phyloP scores from a whole-genome alignment of 2,113 vertebrate genomes.

The Delphinus delphis region DNA sequence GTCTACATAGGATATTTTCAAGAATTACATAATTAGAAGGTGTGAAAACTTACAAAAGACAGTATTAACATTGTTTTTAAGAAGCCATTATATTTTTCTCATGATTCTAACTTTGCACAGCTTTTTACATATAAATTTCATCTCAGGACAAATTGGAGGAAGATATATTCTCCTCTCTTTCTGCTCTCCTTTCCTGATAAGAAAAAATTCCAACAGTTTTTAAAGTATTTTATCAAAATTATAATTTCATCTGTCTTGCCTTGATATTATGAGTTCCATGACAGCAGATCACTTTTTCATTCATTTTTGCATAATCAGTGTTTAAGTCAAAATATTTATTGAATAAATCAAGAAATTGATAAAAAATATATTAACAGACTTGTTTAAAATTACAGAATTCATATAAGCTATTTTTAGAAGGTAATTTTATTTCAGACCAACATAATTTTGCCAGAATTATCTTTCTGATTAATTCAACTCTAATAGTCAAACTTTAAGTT shows the following conservation, averaged over 20 bases:
- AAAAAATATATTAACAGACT: not conserved
- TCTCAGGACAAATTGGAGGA: not conserved
- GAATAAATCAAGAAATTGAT: constrained; percentile 28
- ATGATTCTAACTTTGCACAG: not conserved
- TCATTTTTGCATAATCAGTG: not conserved
- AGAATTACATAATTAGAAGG: not conserved
- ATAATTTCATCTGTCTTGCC: not conserved
- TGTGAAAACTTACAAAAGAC: not conserved
- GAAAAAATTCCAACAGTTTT: not conserved
- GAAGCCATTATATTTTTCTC: not conserved
- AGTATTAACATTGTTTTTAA: not conserved
- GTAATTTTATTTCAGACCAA: not conserved
- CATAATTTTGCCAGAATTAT: not conserved
- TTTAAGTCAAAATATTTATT: constrained; percentile 48
- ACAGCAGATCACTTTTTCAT: not conserved
- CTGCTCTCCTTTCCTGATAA: not conserved
- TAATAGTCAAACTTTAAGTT: not conserved
- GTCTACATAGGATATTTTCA: not conserved
- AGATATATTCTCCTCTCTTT: not conserved
- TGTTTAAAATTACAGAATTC: not conserved
- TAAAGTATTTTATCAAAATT: constrained; percentile 36
- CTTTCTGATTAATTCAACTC: not conserved
- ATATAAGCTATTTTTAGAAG: not conserved
- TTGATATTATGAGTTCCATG: constrained; percentile 4
- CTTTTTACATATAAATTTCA: not conserved